Base-by-base conservation (phyloP, 2,797 vertebrate genomes). In the Siniperca scherzeri region DNA sequence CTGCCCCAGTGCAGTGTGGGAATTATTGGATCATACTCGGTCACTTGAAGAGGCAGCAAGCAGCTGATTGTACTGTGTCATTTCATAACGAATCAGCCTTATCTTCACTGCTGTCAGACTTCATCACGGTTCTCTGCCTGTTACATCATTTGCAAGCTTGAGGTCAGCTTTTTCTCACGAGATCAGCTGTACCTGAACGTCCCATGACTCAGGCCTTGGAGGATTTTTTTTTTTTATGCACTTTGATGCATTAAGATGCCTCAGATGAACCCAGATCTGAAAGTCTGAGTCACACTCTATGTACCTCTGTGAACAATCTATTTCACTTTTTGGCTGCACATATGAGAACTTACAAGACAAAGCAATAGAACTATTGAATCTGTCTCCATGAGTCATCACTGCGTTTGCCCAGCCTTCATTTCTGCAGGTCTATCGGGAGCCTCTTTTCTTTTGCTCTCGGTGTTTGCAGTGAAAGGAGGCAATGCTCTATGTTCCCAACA, bases 301-400 rank as follows among this genome's bases (percentile, higher is more conserved):
- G 59, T 21, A 33, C 59, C 73, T 77, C 48, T 22, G 66, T 19
- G 50, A 3, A 38, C 22, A 64, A 73, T 74, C 61, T 44, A 22
- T 62, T 62, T 68, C 3, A 80, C 65, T 59, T 85, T 64, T 30
- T 33, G 56, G 60, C 71, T 64, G 36, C 27, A 72, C 11, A 8
- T 74, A 46, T 38, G 50, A 89, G 56, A n/a, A 57, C 57, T 76
- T 48, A 53, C 40, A 66, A 80, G 69, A 73, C 50, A 67, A 70
- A 81, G 77, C 68, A 25, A n/a, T 67, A 79, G 82, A 86, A 85
- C 68, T 87, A 77, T 83, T 73, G 70, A 71, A 81, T 84, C 48
- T 66, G 66, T 61, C 56, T 85, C 77, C 27, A 14, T 92, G 92
- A 92, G 87, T 91, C 91, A 91, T 88, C 79, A 0, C 90, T 89